A percentile compares a stretch with the other conserved stretches of the same genome.
Evolutionary conservation across 2,113 vertebrate species (phyloP).

Genomic region (Sardina pilchardus): DNA sequence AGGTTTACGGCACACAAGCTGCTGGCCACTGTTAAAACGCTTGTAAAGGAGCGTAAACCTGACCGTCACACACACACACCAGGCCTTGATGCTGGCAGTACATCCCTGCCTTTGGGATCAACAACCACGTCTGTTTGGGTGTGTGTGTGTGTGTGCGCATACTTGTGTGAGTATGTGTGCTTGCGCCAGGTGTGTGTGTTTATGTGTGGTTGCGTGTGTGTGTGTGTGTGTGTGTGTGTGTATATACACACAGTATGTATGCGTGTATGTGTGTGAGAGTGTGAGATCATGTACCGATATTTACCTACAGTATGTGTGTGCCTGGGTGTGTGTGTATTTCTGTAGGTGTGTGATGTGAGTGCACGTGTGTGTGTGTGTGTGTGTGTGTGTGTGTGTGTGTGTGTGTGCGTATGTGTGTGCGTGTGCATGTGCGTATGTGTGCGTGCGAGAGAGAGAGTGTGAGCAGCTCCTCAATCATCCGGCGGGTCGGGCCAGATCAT

Average conservation of each 20-base stretch:
- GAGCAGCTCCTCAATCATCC: too few relatives aligned
- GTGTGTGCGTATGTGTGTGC: too few relatives aligned
- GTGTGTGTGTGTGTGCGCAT: not conserved
- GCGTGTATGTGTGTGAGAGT: not conserved
- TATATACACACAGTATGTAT: not conserved
- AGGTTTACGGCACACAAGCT: constrained; percentile 25
- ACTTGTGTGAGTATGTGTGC: too few relatives aligned
- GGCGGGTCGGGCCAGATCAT: too few relatives aligned
- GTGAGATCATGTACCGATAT: too few relatives aligned
- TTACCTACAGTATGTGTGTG: not conserved
- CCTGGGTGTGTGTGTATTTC: not conserved
- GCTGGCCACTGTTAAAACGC: constrained; percentile 38
- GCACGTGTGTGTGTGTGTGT: too few relatives aligned
- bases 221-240: not conserved
- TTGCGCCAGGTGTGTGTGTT: not conserved
- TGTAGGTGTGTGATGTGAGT: not conserved
- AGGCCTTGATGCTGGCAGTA: not conserved
- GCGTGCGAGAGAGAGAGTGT: too few relatives aligned
- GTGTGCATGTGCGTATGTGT: too few relatives aligned
- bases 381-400: too few relatives aligned
- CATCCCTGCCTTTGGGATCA: not conserved
- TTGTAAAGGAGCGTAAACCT: constrained; percentile 36
- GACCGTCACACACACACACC: constrained; percentile 42
- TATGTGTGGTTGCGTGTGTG: not conserved
- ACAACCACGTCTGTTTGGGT: not conserved